Evolutionary conservation across 2,888 invertebrate genomes (phyloP).

Genomic region (Sialis fuliginosa): DNA sequence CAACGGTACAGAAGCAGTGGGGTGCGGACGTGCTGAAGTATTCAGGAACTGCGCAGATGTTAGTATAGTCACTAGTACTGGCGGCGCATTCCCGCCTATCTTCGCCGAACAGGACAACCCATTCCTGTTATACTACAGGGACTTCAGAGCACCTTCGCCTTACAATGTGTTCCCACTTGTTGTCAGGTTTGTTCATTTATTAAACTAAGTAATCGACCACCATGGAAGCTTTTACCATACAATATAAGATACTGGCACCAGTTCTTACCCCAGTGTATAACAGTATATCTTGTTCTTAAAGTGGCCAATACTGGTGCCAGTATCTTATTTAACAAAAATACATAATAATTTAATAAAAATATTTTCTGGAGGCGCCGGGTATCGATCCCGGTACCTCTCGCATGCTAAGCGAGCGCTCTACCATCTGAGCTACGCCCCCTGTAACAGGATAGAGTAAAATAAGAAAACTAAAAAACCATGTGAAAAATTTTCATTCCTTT

Average conservation of each 20-base stretch:
- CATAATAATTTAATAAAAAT: not conserved
- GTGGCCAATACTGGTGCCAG: too few relatives aligned
- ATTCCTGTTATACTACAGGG: slow-evolving; percentile 59
- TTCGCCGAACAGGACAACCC: slow-evolving; percentile 53
- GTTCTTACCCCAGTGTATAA: too few relatives aligned
- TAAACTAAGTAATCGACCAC: too few relatives aligned
- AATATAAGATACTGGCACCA: too few relatives aligned
- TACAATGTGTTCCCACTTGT: slow-evolving; percentile 55
- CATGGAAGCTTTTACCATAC: too few relatives aligned
- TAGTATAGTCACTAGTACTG: slow-evolving; percentile 61
- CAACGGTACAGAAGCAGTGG: slow-evolving; percentile 73
- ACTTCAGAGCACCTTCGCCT: slow-evolving; percentile 38
- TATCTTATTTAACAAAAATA: too few relatives aligned
- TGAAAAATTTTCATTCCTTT: not conserved
- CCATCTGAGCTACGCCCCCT: too few relatives aligned
- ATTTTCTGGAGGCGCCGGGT: not conserved
- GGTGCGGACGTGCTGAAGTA: slow-evolving; percentile 80
- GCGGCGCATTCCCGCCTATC: slow-evolving; percentile 51
- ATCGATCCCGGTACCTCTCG: too few relatives aligned
- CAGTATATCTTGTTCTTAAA: too few relatives aligned
- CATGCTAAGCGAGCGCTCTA: too few relatives aligned
- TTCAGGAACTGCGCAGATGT: slow-evolving; percentile 86
- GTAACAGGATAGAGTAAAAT: not conserved
- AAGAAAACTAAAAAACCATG: not conserved
- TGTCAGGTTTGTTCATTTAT: slow-evolving; percentile 35